A percentile compares a stretch with the other conserved stretches of the same genome.
Conservation (phyloP, 2,888 invertebrate genomes). For the Bursaphelenchus okinawaensis region DNA sequence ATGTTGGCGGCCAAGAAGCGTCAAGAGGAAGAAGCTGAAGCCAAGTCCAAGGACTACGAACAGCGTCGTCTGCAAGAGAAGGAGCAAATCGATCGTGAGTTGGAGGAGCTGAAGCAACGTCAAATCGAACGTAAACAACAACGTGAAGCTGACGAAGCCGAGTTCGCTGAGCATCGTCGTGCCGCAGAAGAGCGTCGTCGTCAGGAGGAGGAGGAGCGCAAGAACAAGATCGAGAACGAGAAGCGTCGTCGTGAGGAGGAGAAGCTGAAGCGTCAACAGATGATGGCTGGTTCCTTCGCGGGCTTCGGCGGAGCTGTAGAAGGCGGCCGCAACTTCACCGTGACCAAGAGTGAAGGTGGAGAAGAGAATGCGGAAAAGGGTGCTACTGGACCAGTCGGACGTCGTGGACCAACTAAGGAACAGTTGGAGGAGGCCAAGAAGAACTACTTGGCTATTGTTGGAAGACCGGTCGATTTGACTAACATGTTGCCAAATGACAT, state of each 20-base stretch:
- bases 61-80: slow-evolving; percentile 69
- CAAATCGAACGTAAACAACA: slow-evolving; percentile 66
- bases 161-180: slow-evolving; percentile 43
- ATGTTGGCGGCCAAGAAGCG: slow-evolving; percentile 55
- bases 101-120: slow-evolving; percentile 90
- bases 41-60: slow-evolving; percentile 54
- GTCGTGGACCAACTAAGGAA: slow-evolving; percentile 36
- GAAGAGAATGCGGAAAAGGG: not conserved
- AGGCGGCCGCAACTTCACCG: slow-evolving; percentile 39
- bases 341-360: slow-evolving; percentile 28
- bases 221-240: slow-evolving; percentile 42
- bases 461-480: slow-evolving; percentile 47
- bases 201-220: slow-evolving; percentile 53
- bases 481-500: slow-evolving; percentile 53
- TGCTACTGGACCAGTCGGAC: not conserved
- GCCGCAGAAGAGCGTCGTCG: slow-evolving; percentile 50
- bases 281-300: slow-evolving; percentile 57
- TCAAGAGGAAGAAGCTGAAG: slow-evolving; percentile 56
- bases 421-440: slow-evolving; percentile 49
- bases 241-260: slow-evolving; percentile 58
- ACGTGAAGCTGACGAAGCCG: slow-evolving; percentile 49
- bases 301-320: slow-evolving; percentile 39
- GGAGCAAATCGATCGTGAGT: slow-evolving; percentile 88
- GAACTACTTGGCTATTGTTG: slow-evolving; percentile 48
- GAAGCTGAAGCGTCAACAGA: slow-evolving; percentile 50